Base-by-base conservation (phyloP, 2,797 vertebrate species). In the Arvicola amphibius region DNA sequence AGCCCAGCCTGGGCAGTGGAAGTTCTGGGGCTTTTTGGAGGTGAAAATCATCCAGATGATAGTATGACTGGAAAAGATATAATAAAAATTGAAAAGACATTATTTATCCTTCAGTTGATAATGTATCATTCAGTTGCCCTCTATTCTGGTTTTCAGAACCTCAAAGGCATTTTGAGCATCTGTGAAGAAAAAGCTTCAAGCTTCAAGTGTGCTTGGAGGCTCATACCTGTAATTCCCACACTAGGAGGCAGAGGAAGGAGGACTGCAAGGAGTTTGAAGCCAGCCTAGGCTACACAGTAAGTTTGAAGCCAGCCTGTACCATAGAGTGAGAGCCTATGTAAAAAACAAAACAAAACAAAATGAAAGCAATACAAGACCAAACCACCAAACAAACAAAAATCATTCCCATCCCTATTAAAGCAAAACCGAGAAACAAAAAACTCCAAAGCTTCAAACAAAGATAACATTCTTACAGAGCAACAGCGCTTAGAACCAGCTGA, bases 181-280 rank as follows among this genome's bases (percentile, higher is more conserved):
- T 93, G 59, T 51, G 86, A 96, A 69, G 61, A 95, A 86, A 93
- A 88, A 92, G 56, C 56, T 59, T 59, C 56, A 94, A 37, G 37
- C 59, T 78, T 79, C 74, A 51, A 67, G 25, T 77, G 40, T 25
- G 8, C 46, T 37, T 67, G 43, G 59, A 67, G 34, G 88, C 46
- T 90, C 61, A 79, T 16, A 40, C 16, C 23, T 51, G 34, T 65
- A 90, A 63, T 63, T 63, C 29, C 17, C 63, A 32, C 46, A n/a
- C 19, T 48, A 63, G 0, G 43, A 65, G 88, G 43, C 34, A 21
- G 61, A 79, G 76, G 46, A 6, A 79, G 74, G 61, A 51, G 16
- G 59, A 79, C 12, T 67, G 10, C 34, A n/a, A 34, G 61, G 40
- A 90, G 23, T 65, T 51, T 48, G 40, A 87, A 53, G n/a, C 46